These are phyloP conservation scores for Lagopus leucura DNA, from an alignment of 2,113 vertebrate genomes.

Conservation along the genomic window DNA sequence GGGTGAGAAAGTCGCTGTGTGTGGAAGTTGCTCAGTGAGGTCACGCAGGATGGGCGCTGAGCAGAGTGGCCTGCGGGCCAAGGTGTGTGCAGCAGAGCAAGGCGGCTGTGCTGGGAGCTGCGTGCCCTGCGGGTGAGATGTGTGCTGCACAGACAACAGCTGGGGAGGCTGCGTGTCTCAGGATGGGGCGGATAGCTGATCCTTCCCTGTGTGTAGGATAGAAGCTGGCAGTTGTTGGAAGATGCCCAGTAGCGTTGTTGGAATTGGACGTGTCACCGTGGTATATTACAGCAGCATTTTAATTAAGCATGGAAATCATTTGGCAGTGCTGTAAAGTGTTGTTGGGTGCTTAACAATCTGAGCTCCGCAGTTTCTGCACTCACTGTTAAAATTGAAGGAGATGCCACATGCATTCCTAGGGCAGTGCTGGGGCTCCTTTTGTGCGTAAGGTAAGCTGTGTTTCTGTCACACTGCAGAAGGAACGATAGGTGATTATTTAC, in stretches of 20 bases:
- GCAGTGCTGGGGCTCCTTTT: neutral
- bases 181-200: neutral
- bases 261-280: neutral
- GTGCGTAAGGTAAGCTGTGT: neutral
- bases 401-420: neutral
- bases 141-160: too few relatives aligned
- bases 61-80: neutral
- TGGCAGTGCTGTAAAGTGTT: neutral
- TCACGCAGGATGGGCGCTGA: neutral
- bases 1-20: neutral
- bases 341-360: neutral
- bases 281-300: neutral
- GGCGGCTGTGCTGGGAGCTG: too few relatives aligned
- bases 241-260: slow-evolving; percentile 3
- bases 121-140: too few relatives aligned
- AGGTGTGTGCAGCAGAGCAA: neutral
- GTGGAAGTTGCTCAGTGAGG: too few relatives aligned
- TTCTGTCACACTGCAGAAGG: neutral
- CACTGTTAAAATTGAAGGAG: neutral
- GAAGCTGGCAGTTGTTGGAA: neutral
- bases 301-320: neutral
- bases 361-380: neutral
- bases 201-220: neutral
- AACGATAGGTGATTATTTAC: neutral
- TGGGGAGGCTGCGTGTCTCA: too few relatives aligned